A percentile compares a stretch with the other conserved stretches of the same genome.
These are phyloP conservation scores for Sipha maydis DNA, from an alignment of 2,888 invertebrate species.

Conservation along the genomic window DNA sequence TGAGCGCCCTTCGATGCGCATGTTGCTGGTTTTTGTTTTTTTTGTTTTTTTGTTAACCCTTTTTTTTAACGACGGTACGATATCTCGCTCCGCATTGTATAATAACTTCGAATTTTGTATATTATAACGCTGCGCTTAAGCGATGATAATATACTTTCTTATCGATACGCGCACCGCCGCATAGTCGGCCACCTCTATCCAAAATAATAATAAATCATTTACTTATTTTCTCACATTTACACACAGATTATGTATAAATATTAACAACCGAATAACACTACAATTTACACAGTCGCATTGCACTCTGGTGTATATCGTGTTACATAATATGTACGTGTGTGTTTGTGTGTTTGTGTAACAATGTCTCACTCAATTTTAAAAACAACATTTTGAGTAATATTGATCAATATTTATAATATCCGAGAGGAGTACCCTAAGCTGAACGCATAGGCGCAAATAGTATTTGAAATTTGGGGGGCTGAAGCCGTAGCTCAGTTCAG, in stretches of 20 bases:
- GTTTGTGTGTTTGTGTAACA: not conserved
- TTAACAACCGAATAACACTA: not conserved
- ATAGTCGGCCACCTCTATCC: not conserved
- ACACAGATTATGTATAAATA: not conserved
- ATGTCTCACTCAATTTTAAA: too few species aligned
- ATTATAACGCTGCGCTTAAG: not conserved
- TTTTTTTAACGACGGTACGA: not conserved
- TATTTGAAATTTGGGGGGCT: too few species aligned
- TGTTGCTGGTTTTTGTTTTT: not conserved
- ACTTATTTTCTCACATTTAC: not conserved
- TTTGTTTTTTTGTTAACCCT: not conserved
- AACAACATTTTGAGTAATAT: not conserved
- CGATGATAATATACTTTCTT: not conserved
- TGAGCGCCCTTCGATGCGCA: not conserved
- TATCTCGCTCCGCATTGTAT: not conserved
- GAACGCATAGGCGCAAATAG: too few species aligned
- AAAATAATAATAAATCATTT: not conserved
- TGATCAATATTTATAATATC: not conserved
- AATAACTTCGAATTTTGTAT: not conserved
- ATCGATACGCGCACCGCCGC: not conserved
- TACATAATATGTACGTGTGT: not conserved
- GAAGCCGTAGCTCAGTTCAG: too few species aligned
- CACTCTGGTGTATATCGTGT: not conserved
- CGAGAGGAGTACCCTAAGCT: too few species aligned
- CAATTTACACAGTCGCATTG: not conserved